Evolutionary conservation across 2,888 invertebrate genomes (phyloP), one percentile per base, ranked within the genome.

Genomic region (Orthosia cruda): DNA sequence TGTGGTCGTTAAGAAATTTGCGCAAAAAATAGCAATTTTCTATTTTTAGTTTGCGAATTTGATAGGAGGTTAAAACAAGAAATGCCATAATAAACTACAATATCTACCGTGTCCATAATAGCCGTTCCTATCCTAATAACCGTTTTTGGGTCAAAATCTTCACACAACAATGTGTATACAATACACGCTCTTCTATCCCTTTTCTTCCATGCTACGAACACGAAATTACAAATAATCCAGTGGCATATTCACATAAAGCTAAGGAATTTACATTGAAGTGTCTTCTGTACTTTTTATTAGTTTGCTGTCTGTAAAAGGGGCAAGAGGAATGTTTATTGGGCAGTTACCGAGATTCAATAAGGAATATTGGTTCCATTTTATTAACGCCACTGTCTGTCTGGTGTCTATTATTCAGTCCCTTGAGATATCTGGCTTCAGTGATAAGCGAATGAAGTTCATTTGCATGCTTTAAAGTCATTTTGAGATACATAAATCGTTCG

Each of bases 291-390:
- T 83, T 91, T 91, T 91, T 93, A 92, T 92, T 92, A 90, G 88
- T 89, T 88, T 83, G 68, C 87, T 87, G 89, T 90, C 90, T 89
- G 88, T 92, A 89, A 92, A 91, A 87, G 87, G 80, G 77, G 76
- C 67, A 65, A 77, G 85, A 78, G 87, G 87, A 87, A 83, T 90
- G 89, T 92, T 94, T 94, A 94, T 94, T 93, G 91, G 92, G 91
- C 91, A 91, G 92, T 93, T 91, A 92, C 92, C 80, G 91, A 90
- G 92, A 92, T 94, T 93, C 92, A 93, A 94, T 93, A 92, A 91
- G 91, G 89, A 91, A 92, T 93, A 94, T 93, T 92, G 90, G 86
- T 79, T 88, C 78, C 86, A 81, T 87, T 89, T 87, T 85, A 85
- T 80, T 83, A 85, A 67, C 75, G 75, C 54, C 73, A 68, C 26